These are phyloP conservation scores for Apeltes quadracus DNA, from an alignment of 2,113 vertebrate species.

Conservation along the genomic window DNA sequence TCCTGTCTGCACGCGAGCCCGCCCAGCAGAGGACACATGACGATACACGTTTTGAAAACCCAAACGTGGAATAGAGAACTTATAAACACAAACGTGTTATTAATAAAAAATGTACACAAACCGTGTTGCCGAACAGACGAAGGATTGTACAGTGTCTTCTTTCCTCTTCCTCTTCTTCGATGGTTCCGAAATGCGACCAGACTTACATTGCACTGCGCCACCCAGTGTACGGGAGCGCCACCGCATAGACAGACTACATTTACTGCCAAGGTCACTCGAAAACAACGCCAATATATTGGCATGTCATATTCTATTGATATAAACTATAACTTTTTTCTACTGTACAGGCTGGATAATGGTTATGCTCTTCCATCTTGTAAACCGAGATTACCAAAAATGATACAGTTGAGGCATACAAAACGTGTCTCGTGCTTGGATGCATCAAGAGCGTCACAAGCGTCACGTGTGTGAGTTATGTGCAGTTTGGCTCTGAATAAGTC, in stretches of 20 bases:
- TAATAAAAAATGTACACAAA: slow-evolving; percentile 5
- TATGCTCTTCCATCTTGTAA: background rate
- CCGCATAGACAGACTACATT: background rate
- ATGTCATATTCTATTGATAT: background rate
- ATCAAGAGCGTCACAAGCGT: background rate
- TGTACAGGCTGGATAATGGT: background rate
- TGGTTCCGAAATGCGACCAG: too few species aligned
- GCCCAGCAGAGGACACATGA: background rate
- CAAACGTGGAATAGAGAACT: fast-evolving
- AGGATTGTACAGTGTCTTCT: background rate
- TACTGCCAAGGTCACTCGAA: background rate
- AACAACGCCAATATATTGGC: background rate
- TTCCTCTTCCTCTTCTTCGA: background rate
- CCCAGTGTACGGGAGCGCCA: slow-evolving; percentile 9
- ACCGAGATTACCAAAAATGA: background rate
- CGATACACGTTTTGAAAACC: background rate
- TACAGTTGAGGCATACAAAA: background rate
- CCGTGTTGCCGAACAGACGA: slow-evolving; percentile 5
- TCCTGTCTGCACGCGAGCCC: background rate
- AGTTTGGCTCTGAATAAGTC: background rate
- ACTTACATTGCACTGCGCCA: slow-evolving; percentile 4
- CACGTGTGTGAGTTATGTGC: background rate
- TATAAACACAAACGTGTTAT: fast-evolving
- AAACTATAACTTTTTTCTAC: background rate
- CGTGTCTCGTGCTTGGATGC: too few species aligned